A percentile compares a stretch with the other conserved stretches of the same genome.
Evolutionary conservation across 2,797 vertebrate species (phyloP).

Genomic region (Coranthus polyacanthus): DNA sequence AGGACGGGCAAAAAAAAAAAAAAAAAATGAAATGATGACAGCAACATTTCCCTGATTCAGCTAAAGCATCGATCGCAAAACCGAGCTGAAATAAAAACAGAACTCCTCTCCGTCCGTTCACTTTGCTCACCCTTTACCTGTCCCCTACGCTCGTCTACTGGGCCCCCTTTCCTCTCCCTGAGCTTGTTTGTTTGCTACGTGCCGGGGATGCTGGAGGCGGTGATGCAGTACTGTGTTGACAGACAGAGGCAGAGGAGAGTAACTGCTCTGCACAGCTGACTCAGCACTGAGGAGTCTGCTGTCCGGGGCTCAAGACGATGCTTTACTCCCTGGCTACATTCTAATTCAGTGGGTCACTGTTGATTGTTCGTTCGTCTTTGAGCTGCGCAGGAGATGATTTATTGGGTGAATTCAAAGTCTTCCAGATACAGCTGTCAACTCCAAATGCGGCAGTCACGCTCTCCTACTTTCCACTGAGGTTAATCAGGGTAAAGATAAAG

Average conservation of each 20-base stretch:
- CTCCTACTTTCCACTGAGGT: slow-evolving; percentile 34
- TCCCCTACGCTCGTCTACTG: slow-evolving; percentile 7
- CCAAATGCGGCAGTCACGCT: slow-evolving; percentile 15
- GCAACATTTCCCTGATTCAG: slow-evolving; percentile 38
- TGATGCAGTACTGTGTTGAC: slow-evolving; percentile 66
- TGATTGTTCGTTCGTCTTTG: slow-evolving; percentile 1
- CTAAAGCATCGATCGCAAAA: slow-evolving; percentile 47
- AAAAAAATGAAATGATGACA: slow-evolving; percentile 28
- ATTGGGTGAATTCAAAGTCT: background rate
- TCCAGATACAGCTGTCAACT: background rate
- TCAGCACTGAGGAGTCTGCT: slow-evolving; percentile 61
- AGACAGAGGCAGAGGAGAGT: slow-evolving; percentile 55
- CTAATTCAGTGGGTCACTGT: slow-evolving; percentile 47
- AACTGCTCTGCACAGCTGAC: slow-evolving; percentile 64
- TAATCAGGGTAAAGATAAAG: slow-evolving; percentile 47
- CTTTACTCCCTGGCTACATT: slow-evolving; percentile 51
- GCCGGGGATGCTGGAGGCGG: slow-evolving; percentile 30
- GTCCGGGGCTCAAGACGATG: slow-evolving; percentile 29
- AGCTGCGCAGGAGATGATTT: slow-evolving; percentile 1
- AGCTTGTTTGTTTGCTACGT: slow-evolving; percentile 48
- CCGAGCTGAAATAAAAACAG: slow-evolving; percentile 29
- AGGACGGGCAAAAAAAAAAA: too few relatives aligned
- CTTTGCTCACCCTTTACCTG: slow-evolving; percentile 42
- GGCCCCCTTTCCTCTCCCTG: slow-evolving; percentile 7
- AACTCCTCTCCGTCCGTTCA: slow-evolving; percentile 5